phyloP scores from a whole-genome alignment of 2,113 vertebrate genomes.

The Hiodon tergisus region DNA sequence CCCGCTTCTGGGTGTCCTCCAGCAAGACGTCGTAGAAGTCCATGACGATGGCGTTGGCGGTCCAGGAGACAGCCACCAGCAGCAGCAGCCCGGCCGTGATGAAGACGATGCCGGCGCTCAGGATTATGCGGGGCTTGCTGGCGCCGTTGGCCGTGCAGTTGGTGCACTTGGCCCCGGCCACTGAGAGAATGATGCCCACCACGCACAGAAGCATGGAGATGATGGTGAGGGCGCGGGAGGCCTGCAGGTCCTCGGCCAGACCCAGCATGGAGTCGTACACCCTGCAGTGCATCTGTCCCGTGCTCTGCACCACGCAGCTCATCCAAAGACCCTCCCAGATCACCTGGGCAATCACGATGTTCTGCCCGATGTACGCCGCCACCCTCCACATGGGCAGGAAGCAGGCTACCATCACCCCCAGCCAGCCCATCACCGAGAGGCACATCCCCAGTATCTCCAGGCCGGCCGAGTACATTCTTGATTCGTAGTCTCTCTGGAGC shows the following conservation, averaged over 20 bases:
- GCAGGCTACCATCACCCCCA: conserved; percentile 68
- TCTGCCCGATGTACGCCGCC: conserved; percentile 66
- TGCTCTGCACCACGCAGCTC: conserved; percentile 75
- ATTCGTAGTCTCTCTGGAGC: background rate
- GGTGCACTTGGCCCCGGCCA: conserved; percentile 70
- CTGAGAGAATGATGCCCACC: conserved; percentile 53
- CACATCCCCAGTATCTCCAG: conserved; percentile 69
- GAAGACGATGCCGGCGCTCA: conserved; percentile 52
- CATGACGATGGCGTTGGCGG: conserved; percentile 61
- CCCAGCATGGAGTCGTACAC: conserved; percentile 70
- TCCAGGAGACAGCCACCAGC: conserved; percentile 66
- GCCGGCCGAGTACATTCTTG: conserved; percentile 61
- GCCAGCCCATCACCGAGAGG: conserved; percentile 66
- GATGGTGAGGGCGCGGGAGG: conserved; percentile 59
- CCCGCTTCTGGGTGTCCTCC: conserved; percentile 65
- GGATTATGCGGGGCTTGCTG: conserved; percentile 58
- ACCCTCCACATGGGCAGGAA: conserved; percentile 73
- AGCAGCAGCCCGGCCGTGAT: conserved; percentile 55
- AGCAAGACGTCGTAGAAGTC: conserved; percentile 64
- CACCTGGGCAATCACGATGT: conserved; percentile 71
- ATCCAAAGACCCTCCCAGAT: conserved; percentile 76
- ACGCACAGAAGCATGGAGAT: conserved; percentile 57
- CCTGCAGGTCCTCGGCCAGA: conserved; percentile 59
- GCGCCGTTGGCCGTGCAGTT: conserved; percentile 56
- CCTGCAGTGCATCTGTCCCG: conserved; percentile 72